Base-by-base conservation (phyloP, 2,797 vertebrate species). In the Saxicola maurus region DNA sequence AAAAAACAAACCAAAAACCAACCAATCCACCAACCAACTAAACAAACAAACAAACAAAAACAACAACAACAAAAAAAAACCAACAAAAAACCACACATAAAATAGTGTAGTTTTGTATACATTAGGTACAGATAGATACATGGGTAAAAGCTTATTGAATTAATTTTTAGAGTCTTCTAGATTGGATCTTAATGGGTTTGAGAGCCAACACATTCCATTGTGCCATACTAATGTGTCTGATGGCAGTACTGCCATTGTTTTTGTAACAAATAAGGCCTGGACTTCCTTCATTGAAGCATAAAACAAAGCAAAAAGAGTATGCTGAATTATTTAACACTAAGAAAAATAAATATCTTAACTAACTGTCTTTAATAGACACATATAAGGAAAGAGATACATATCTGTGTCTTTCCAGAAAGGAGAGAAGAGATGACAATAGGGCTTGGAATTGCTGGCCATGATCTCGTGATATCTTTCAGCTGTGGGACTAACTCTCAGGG, bases 231-330 rank as follows among this genome's bases (percentile, higher is more conserved):
- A 77, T 14, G 20, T 11, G 14, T 17, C 28, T 77, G 43, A 37
- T 81, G 83, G 81, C 28, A 80, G 20, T 48, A 42, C 24, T 68
- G 21, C 12, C 37, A 45, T 78, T 62, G 57, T 76, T 85, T 86
- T 53, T 10, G 17, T 72, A 55, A 61, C 45, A 77, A 85, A 71
- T 75, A 78, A 62, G 19, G 23, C 30, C 27, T 59, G 38, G 11
- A 35, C 13, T 77, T 84, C 53, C 42, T 77, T 52, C 17, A 25
- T 24, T 52, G 43, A 82, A 82, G 8, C 9, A 78, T 30, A 48
- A 46, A 82, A 48, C 38, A 71, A 85, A 82, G 25, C 3, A 33
- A 68, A 76, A 73, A 11, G 1, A 25, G 4, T 12, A 1, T 74
- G 7, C 17, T 74, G 51, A 94, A 56, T 2, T 16, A 65, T 61